These are phyloP conservation scores for Ginglymostoma cirratum DNA, from an alignment of 2,113 vertebrate genomes.

Conservation along the genomic window DNA sequence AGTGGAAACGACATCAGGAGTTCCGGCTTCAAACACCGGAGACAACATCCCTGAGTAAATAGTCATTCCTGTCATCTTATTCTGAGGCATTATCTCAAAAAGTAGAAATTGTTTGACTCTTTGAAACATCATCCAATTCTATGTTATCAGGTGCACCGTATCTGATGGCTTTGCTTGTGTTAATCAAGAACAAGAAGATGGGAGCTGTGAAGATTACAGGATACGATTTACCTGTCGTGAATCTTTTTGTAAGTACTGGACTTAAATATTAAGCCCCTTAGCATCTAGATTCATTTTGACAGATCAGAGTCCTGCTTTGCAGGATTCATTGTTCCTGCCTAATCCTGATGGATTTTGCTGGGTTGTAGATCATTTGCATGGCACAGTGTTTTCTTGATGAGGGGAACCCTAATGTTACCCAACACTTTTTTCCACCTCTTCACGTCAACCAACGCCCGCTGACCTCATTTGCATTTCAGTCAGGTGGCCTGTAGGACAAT, in stretches of 20 bases:
- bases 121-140: not conserved
- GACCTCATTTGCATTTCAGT: too few relatives aligned
- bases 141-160: slow-evolving; percentile 43
- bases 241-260: slow-evolving; percentile 37
- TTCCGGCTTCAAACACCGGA: slow-evolving; percentile 41
- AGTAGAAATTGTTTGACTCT: not conserved
- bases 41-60: slow-evolving; percentile 45
- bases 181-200: slow-evolving; percentile 42
- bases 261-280: not conserved
- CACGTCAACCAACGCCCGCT: too few relatives aligned
- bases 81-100: not conserved
- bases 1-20: slow-evolving; percentile 43
- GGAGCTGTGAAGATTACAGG: slow-evolving; percentile 44
- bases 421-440: not conserved
- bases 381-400: not conserved
- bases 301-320: not conserved
- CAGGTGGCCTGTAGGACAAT: too few relatives aligned
- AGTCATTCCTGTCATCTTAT: not conserved
- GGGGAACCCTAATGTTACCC: not conserved
- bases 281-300: not conserved
- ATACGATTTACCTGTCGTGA: slow-evolving; percentile 45
- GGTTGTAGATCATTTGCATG: not conserved
- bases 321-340: not conserved
- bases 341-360: not conserved
- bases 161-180: slow-evolving; percentile 46